Base-by-base conservation (phyloP, 1,140 invertebrate genomes). In the Leptinotarsa undecemlineata region DNA sequence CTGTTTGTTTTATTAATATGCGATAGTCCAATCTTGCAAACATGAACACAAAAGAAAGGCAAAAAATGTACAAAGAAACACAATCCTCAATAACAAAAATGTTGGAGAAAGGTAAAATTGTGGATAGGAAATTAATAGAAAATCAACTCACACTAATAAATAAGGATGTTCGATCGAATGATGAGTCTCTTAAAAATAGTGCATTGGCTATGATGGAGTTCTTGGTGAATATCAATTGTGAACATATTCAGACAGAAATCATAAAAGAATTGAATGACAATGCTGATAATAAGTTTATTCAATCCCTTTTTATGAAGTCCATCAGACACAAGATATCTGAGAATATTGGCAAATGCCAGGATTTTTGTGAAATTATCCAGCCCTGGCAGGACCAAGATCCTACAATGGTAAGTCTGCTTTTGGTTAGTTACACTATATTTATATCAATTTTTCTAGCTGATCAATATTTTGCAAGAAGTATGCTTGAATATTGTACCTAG, bases 191-290 rank as follows among this genome's bases (percentile, higher is more conserved):
- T n/a, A 68, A 66, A 33, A 61, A 64, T 21, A 64, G 57, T 15
- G 73, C 68, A 21, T 19, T 74, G 13, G n/a, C 63, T 60, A 74
- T 71, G 60, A 64, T 74, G 33, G 57, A 74, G 20, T 69, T 62
- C 14, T 68, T 62, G 26, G 47, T 62, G 70, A 69, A 48, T 48
- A 15, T 19, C 19, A 76, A 76, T 17, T 68, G 47, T 68, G 48
- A 60, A 26, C 70, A 76, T 17, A 63, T 76, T 15, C 48, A 68
- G 42, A 72, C 11, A 0, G 74, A 76, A 23, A 23, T 72, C 21
- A 64, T 76, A 23, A 66, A n/a, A 11, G n/a, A 33, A 61, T 69
- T 76, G 4, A 23, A 76, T 14, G 60, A 42, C 5, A 61, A 57
- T 57, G 48, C 66, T 15, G 71, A 63, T 15, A 42, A 72, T n/a